Conservation (phyloP, 2,888 invertebrate genomes). For the Acronicta psi region DNA sequence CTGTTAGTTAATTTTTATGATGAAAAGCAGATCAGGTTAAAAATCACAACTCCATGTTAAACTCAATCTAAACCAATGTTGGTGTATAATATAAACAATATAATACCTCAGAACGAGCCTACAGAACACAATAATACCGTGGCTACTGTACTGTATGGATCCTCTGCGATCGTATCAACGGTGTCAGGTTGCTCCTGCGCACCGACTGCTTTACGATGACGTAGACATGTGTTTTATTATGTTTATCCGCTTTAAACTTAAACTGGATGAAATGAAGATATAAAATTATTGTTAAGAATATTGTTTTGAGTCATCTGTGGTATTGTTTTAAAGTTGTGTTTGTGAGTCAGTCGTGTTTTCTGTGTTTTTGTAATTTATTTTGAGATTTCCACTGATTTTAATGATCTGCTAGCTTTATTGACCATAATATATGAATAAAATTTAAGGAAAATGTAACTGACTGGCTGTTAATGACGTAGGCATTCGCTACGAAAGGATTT, state of each 20-base stretch:
- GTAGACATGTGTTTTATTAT: constrained; percentile 46
- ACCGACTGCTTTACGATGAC: constrained; percentile 61
- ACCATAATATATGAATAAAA: too few species aligned
- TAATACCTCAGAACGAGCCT: constrained; percentile 9
- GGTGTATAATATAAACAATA: constrained; percentile 14
- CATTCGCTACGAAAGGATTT: too few species aligned
- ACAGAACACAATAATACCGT: constrained; percentile 32
- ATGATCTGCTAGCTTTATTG: not conserved
- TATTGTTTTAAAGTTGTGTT: constrained; percentile 33
- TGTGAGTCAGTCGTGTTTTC: constrained; percentile 30
- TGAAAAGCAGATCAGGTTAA: too few species aligned
- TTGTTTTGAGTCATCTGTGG: constrained; percentile 32
- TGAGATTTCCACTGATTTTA: too few species aligned
- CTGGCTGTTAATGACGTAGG: too few species aligned
- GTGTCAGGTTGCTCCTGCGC: constrained; percentile 66
- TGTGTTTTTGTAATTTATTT: too few species aligned
- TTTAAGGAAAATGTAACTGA: too few species aligned
- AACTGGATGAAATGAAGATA: constrained; percentile 47
- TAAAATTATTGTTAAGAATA: constrained; percentile 32
- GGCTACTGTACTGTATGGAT: constrained; percentile 50
- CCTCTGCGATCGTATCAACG: constrained; percentile 61
- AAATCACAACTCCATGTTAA: too few species aligned
- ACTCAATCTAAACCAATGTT: too few species aligned
- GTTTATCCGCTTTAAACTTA: constrained; percentile 39
- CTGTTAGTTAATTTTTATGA: not conserved